A percentile compares a stretch with the other conserved stretches of the same genome.
phyloP scores from a whole-genome alignment of 2,888 invertebrate species.

The Disparrhopalites patrizii region DNA sequence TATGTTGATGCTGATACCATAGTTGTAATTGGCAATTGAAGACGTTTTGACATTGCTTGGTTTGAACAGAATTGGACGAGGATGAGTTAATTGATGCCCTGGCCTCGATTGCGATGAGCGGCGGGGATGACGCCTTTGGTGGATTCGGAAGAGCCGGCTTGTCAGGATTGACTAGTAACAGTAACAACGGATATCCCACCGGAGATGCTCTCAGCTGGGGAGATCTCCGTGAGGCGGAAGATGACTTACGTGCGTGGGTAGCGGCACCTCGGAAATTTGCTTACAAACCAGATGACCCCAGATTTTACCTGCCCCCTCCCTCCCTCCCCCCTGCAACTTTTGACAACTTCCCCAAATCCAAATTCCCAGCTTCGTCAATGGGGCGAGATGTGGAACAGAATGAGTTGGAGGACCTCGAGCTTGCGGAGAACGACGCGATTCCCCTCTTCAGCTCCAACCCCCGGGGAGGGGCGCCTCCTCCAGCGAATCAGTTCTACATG shows the following conservation, averaged over 20 bases:
- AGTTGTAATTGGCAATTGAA: not conserved
- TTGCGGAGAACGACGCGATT: not conserved
- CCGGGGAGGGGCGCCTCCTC: not conserved
- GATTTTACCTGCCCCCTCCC: conserved; percentile 39
- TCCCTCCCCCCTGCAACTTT: not conserved
- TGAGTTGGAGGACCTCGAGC: not conserved
- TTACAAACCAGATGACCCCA: conserved; percentile 41
- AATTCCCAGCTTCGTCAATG: too few species aligned
- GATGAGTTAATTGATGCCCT: conserved; percentile 43
- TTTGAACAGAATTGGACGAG: too few species aligned
- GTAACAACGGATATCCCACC: not conserved
- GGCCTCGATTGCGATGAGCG: conserved; percentile 25
- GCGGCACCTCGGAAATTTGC: conserved; percentile 42
- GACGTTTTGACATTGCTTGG: too few species aligned
- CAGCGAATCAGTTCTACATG: conserved; percentile 12
- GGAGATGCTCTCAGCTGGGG: too few species aligned
- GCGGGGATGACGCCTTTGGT: conserved; percentile 6
- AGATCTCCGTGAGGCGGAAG: not conserved
- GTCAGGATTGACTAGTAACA: not conserved
- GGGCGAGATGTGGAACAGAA: too few species aligned
- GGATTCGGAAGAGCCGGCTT: not conserved
- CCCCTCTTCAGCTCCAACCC: not conserved
- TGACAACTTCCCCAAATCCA: not conserved
- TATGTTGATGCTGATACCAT: not conserved
- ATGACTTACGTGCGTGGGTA: conserved; percentile 25